phyloP scores from a whole-genome alignment of 2,797 vertebrate genomes.

The Thamnophis elegans region DNA sequence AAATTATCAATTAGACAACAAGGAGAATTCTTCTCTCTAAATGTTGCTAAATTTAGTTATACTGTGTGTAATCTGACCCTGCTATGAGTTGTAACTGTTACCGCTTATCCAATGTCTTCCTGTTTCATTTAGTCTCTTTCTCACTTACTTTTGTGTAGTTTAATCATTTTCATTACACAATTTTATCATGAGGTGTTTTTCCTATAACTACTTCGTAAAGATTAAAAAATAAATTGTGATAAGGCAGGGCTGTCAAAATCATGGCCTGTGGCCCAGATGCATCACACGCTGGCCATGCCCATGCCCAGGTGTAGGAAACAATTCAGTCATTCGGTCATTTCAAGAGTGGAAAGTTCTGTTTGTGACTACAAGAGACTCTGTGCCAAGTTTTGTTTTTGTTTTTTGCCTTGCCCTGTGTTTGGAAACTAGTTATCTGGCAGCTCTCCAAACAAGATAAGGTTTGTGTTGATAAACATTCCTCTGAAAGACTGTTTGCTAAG shows the following conservation, averaged over 20 bases:
- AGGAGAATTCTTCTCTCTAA: neutral
- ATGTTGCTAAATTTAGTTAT: neutral
- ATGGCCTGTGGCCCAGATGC: rapidly evolving
- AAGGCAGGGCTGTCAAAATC: too few species aligned
- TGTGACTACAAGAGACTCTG: too few species aligned
- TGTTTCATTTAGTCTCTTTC: neutral
- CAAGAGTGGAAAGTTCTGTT: too few species aligned
- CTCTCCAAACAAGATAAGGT: too few species aligned
- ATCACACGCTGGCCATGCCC: too few species aligned
- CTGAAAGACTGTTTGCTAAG: too few species aligned
- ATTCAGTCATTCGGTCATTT: too few species aligned
- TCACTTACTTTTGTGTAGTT: neutral
- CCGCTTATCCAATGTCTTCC: neutral
- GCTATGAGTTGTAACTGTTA: neutral
- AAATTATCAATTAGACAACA: neutral
- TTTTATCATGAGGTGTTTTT: neutral
- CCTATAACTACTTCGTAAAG: neutral
- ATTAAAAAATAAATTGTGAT: neutral
- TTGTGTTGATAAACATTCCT: too few species aligned
- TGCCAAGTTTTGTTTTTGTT: too few species aligned
- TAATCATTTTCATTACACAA: neutral
- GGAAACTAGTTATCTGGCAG: too few species aligned
- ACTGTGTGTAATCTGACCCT: neutral
- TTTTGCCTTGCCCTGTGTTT: too few species aligned
- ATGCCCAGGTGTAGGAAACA: too few species aligned